These are phyloP conservation scores for Teleiodes luculella DNA, from an alignment of 2,888 invertebrate genomes.

Conservation along the genomic window DNA sequence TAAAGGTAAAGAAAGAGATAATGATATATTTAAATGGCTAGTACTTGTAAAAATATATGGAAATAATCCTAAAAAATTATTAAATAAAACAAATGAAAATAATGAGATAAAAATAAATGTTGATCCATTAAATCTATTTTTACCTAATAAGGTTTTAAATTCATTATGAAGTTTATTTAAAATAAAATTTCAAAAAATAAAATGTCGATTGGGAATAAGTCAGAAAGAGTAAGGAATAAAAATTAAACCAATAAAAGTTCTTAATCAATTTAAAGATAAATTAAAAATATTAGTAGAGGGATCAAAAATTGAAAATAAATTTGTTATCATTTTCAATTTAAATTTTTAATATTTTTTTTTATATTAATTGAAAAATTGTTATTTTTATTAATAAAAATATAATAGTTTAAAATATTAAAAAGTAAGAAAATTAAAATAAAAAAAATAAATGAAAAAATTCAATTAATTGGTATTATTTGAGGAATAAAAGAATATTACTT, in stretches of 20 bases:
- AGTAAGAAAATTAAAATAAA: constrained; percentile 55
- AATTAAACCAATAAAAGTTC: constrained; percentile 70
- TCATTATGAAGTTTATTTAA: constrained; percentile 69
- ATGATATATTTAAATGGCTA: constrained; percentile 80
- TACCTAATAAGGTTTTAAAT: constrained; percentile 77
- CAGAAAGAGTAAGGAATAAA: constrained; percentile 75
- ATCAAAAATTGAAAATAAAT: constrained; percentile 84
- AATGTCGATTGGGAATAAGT: constrained; percentile 74
- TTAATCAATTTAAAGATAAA: constrained; percentile 80
- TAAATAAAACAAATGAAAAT: constrained; percentile 80
- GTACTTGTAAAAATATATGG: constrained; percentile 85
- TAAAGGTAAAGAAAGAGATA: constrained; percentile 79
- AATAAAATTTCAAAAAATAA: constrained; percentile 70
- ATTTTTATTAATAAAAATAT: constrained; percentile 72
- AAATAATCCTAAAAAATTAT: constrained; percentile 84
- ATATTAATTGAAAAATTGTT: constrained; percentile 59
- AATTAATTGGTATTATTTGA: constrained; percentile 82
- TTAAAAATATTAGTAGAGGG: constrained; percentile 74
- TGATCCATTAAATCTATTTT: constrained; percentile 62
- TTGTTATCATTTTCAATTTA: constrained; percentile 82
- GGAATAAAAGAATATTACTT: constrained; percentile 82
- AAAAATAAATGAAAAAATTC: constrained; percentile 69
- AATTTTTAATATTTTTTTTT: constrained; percentile 34
- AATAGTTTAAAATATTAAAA: constrained; percentile 1
- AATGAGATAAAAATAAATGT: constrained; percentile 77